phyloP scores from a whole-genome alignment of 2,797 vertebrate genomes.

The Pampus argenteus region DNA sequence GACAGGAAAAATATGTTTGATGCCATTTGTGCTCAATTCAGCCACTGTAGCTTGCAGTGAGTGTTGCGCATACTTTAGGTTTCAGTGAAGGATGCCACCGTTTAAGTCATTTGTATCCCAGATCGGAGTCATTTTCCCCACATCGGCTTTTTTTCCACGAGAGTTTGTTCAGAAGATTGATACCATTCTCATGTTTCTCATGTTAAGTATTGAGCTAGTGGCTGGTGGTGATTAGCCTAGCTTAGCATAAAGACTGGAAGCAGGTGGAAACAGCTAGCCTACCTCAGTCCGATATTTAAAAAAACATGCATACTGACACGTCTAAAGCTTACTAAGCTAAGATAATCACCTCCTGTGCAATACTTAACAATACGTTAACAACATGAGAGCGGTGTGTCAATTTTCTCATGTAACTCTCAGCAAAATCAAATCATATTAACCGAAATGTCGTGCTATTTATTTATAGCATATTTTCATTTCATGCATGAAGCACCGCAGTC shows the following conservation, averaged over 20 bases:
- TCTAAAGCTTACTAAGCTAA: constrained; percentile 6
- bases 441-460: background rate
- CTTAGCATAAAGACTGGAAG: no score
- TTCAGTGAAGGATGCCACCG: background rate
- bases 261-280: no score
- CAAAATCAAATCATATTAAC: background rate
- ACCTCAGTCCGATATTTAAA: no score
- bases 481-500: background rate
- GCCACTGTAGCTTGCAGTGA: background rate
- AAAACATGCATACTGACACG: no score
- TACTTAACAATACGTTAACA: background rate
- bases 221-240: background rate
- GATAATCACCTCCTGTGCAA: background rate
- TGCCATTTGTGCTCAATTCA: background rate
- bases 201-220: background rate
- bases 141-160: background rate
- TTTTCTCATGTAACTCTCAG: background rate
- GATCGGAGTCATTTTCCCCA: background rate
- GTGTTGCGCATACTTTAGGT: background rate
- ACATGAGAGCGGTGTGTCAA: background rate
- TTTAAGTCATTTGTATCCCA: background rate
- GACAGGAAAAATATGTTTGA: constrained; percentile 8
- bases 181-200: no score
- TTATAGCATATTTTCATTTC: constrained; percentile 3
- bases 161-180: background rate